These are phyloP conservation scores for Carapus acus DNA, from an alignment of 2,797 vertebrate genomes.

Conservation along the genomic window DNA sequence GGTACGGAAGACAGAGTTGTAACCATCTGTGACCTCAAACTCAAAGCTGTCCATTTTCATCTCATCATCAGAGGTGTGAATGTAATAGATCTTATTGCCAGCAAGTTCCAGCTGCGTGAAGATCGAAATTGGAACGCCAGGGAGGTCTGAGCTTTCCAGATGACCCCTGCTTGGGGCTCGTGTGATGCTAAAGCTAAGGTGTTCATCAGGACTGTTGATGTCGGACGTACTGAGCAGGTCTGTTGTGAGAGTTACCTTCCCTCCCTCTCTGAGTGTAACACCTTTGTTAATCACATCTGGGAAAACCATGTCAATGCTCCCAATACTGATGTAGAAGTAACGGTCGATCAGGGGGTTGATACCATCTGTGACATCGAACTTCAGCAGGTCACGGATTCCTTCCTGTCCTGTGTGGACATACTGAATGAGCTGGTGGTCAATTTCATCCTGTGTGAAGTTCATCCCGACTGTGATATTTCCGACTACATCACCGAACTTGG, in stretches of 20 bases:
- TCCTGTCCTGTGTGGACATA: slow-evolving; percentile 82
- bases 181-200: slow-evolving; percentile 79
- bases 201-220: slow-evolving; percentile 82
- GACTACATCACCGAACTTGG: slow-evolving; percentile 68
- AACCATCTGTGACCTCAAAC: slow-evolving; percentile 82
- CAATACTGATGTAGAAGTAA: slow-evolving; percentile 82
- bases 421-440: slow-evolving; percentile 77
- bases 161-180: slow-evolving; percentile 77
- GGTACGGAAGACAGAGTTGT: slow-evolving; percentile 77
- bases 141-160: slow-evolving; percentile 77
- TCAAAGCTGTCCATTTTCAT: slow-evolving; percentile 87
- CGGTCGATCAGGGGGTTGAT: slow-evolving; percentile 80
- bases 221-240: slow-evolving; percentile 83
- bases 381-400: slow-evolving; percentile 80
- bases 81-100: slow-evolving; percentile 84
- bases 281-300: slow-evolving; percentile 85
- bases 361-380: slow-evolving; percentile 86
- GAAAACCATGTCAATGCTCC: slow-evolving; percentile 77
- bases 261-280: slow-evolving; percentile 81
- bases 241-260: slow-evolving; percentile 79
- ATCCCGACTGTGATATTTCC: slow-evolving; percentile 78
- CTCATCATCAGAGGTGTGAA: slow-evolving; percentile 80
- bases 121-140: slow-evolving; percentile 77
- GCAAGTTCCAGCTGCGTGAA: slow-evolving; percentile 84
- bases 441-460: slow-evolving; percentile 86